Evolutionary conservation across 2,113 vertebrate genomes (phyloP).

Genomic region (Caracal caracal): DNA sequence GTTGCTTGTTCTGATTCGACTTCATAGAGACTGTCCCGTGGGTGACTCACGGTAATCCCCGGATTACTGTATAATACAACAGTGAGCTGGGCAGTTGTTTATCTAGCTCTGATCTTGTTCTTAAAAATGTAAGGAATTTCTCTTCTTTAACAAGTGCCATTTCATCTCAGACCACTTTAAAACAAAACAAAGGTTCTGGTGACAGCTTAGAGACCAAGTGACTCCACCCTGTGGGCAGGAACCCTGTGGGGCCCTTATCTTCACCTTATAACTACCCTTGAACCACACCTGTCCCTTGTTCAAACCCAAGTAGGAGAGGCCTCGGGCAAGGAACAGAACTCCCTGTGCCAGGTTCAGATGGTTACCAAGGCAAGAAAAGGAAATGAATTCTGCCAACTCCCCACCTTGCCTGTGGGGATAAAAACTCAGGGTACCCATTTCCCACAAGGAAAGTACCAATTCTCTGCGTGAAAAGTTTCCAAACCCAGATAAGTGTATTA

Average conservation of each 20-base stretch:
- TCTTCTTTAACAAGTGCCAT: conserved; percentile 20
- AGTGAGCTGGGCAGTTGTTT: neutral
- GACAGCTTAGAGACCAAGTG: neutral
- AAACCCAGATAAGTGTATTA: neutral
- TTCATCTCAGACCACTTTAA: conserved; percentile 25
- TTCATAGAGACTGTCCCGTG: neutral
- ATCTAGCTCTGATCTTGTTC: neutral
- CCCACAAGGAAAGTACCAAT: neutral
- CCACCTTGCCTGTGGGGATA: neutral
- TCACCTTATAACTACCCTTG: neutral
- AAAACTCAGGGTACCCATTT: neutral
- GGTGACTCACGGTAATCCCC: neutral
- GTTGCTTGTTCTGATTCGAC: neutral
- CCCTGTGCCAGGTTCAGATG: neutral
- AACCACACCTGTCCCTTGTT: neutral
- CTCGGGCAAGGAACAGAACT: neutral
- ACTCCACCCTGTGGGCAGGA: neutral
- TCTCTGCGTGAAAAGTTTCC: neutral
- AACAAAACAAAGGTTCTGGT: neutral
- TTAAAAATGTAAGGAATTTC: conserved; percentile 12
- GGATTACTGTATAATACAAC: neutral
- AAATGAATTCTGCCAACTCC: neutral
- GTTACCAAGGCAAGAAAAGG: neutral
- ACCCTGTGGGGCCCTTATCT: neutral
- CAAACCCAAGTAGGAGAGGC: neutral